Conservation (phyloP, 2,113 vertebrate species). For the Monopterus albus region DNA sequence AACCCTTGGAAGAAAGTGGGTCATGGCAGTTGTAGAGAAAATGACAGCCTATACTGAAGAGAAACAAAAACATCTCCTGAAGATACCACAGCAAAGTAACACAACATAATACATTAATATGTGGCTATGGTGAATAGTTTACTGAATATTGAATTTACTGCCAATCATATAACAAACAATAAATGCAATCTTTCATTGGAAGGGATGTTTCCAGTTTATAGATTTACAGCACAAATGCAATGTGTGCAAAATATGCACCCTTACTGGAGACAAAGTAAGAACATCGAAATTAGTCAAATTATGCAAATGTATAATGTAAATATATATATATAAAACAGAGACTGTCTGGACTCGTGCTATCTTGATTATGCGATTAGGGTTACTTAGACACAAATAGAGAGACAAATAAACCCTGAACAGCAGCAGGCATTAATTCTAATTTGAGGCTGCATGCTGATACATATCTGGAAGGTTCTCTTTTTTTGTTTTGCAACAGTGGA, state of each 20-base stretch:
- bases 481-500: neutral
- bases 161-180: neutral
- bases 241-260: slow-evolving; percentile 16
- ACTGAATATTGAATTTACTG: neutral
- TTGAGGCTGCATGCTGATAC: slow-evolving; percentile 11
- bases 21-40: slow-evolving; percentile 51
- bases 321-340: slow-evolving; percentile 40
- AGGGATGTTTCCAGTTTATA: slow-evolving; percentile 3
- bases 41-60: slow-evolving; percentile 36
- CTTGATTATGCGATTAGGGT: slow-evolving; percentile 55
- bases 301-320: slow-evolving; percentile 22
- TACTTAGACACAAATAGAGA: slow-evolving; percentile 32
- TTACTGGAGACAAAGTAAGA: slow-evolving; percentile 7
- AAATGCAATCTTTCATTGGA: neutral
- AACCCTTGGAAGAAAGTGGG: slow-evolving; percentile 69
- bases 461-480: slow-evolving; percentile 8
- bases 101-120: neutral
- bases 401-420: slow-evolving; percentile 29
- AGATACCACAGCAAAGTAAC: slow-evolving; percentile 14
- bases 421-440: slow-evolving; percentile 37
- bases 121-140: neutral
- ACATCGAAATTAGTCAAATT: slow-evolving; percentile 9
- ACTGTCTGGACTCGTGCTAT: slow-evolving; percentile 13
- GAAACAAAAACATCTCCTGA: slow-evolving; percentile 45
- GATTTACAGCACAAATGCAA: slow-evolving; percentile 27